Evolutionary conservation across 2,888 invertebrate species (phyloP), one percentile per base, ranked within the genome.

Genomic region (Drosophila monieri): DNA sequence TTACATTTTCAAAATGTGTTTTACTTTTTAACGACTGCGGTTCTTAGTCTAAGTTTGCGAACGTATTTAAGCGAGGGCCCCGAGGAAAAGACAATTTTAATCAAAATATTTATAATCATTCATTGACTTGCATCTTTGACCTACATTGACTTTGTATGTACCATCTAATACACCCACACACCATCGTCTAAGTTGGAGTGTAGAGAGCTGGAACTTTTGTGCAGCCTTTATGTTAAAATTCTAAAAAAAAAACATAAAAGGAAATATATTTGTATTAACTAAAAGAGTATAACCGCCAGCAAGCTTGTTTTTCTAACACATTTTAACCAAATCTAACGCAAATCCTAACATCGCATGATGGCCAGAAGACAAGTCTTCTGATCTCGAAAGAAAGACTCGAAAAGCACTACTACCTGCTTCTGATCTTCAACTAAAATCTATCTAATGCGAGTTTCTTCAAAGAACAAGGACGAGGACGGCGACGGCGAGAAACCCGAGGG

Each of bases 241-340:
- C 78, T 73, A 80, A 87, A 85, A 84, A 85, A 87, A 83, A 80
- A 85, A 86, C 85, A 73, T 81, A 74, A 68, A 65, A 64, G 37
- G 51, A 81, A 79, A 81, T 80, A 84, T 88, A 85, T 85, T 88
- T 84, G 80, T 84, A 84, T 83, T 83, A 71, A 85, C 88, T 79
- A 76, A 83, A 87, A 78, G 68, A 14, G 10, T 35, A 51, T 27
- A 71, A 65, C 54, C 56, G 58, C 51, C 46, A 30, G 53, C 52
- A 35, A 68, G 61, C 76, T 78, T 73, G 69, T 73, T 74, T 85
- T 79, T 46, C 49, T 75, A 73, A 77, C 74, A 62, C 60, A 46
- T 47, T 41, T n/a, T 41, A 58, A 59, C 59, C 44, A 30, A 23
- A 18, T 8, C 27, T 52, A 68, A 61, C 64, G 44, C 47, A 23